Conservation (phyloP, 2,888 invertebrate genomes). For the Tenodera sinensis region DNA sequence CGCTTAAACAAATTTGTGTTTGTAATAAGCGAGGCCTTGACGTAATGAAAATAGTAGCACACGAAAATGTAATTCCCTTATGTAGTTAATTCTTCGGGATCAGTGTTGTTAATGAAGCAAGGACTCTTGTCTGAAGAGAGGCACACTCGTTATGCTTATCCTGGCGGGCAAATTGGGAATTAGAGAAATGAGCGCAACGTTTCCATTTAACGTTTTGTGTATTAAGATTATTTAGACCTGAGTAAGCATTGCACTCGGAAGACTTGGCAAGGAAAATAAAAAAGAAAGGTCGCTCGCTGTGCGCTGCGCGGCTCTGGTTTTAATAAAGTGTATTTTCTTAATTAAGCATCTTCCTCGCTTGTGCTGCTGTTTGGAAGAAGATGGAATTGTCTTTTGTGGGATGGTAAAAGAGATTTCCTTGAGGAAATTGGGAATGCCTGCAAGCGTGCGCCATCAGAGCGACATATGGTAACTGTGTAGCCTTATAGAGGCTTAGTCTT, state of each 20-base stretch:
- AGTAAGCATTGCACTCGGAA: background rate
- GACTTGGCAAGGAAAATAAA: background rate
- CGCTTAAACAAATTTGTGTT: background rate
- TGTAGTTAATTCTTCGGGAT: background rate
- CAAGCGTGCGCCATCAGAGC: background rate
- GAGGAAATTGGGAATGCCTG: slow-evolving; percentile 4
- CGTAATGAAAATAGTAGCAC: background rate
- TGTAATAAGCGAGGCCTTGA: background rate
- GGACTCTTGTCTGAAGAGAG: background rate
- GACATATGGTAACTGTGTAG: background rate
- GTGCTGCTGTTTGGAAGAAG: background rate
- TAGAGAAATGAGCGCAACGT: background rate
- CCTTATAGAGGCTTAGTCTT: background rate
- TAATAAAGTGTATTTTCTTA: slow-evolving; percentile 15
- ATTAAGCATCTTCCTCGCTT: background rate
- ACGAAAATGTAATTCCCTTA: background rate
- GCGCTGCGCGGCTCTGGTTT: background rate
- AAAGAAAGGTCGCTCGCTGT: background rate
- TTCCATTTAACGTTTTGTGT: background rate
- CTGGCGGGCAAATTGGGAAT: background rate
- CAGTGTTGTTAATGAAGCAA: background rate
- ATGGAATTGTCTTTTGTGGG: slow-evolving; percentile 3
- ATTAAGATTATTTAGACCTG: background rate
- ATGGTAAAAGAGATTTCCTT: background rate
- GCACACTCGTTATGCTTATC: background rate